Evolutionary conservation across 2,113 vertebrate genomes (phyloP).

Genomic region (Osmerus mordax): DNA sequence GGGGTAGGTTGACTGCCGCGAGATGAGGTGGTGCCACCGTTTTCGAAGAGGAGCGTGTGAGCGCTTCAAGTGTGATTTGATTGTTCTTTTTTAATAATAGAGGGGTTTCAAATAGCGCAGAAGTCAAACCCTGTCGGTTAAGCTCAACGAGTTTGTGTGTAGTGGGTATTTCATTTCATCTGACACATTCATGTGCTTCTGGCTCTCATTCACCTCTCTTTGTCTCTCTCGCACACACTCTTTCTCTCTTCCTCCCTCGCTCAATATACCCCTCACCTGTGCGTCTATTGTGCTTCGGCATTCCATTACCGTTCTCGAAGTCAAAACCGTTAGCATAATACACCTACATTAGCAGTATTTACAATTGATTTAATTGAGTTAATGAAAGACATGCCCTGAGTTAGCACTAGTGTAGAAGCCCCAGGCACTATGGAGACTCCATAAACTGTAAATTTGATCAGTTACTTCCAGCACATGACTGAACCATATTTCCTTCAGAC

Average conservation of each 20-base stretch:
- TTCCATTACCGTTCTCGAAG: constrained; percentile 23
- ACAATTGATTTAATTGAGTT: constrained; percentile 52
- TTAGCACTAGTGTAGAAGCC: too few species aligned
- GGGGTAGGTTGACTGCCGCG: not conserved
- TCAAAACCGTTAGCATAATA: constrained; percentile 37
- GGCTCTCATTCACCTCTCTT: constrained; percentile 6
- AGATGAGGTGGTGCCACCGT: not conserved
- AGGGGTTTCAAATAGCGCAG: not conserved
- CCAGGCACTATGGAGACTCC: too few species aligned
- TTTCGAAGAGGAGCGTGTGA: not conserved
- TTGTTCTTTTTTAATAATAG: constrained; percentile 1
- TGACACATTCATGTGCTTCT: not conserved
- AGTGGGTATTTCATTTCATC: not conserved
- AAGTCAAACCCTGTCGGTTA: not conserved
- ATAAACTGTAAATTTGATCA: too few species aligned
- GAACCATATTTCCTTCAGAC: constrained; percentile 47
- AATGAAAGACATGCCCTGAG: constrained; percentile 59
- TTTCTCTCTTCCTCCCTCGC: constrained; percentile 32
- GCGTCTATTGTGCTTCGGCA: constrained; percentile 4
- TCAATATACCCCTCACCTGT: constrained; percentile 29
- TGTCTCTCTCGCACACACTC: constrained; percentile 6
- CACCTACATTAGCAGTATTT: constrained; percentile 36
- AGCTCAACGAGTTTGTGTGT: not conserved
- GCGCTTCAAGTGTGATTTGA: constrained; percentile 2
- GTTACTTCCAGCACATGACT: constrained; percentile 6